Percentiles rank a stretch among this genome's conserved stretches.
These are phyloP conservation scores for Notolepis coatsorum DNA, from an alignment of 2,797 vertebrate genomes.

Conservation along the genomic window DNA sequence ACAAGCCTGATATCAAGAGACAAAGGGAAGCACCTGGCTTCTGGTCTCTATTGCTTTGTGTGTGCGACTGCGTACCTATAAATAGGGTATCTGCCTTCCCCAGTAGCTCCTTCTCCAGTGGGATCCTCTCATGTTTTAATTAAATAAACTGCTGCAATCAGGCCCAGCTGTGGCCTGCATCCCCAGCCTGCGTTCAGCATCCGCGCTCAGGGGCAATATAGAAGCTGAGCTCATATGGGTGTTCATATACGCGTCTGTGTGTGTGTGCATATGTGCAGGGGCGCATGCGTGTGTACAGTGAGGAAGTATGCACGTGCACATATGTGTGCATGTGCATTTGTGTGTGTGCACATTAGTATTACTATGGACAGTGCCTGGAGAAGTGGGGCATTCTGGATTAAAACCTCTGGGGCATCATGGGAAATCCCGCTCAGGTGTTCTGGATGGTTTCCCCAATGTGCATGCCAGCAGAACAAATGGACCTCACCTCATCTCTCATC, in stretches of 20 bases:
- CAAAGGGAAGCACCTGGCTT: conserved; percentile 65
- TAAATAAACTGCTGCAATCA: conserved; percentile 77
- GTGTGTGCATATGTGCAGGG: conserved; percentile 1
- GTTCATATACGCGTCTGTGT: conserved; percentile 6
- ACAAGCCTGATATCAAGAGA: conserved; percentile 46
- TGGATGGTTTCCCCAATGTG: conserved; percentile 62
- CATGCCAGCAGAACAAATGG: conserved; percentile 54
- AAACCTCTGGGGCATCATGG: conserved; percentile 62
- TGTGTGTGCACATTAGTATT: not conserved
- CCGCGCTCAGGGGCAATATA: conserved; percentile 55
- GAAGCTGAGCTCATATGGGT: conserved; percentile 28
- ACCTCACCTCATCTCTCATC: conserved; percentile 36
- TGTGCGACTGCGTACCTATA: conserved; percentile 65
- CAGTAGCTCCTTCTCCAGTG: conserved; percentile 58
- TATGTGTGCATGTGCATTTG: not conserved
- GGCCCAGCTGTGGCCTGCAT: conserved; percentile 76
- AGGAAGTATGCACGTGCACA: not conserved
- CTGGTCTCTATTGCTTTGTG: conserved; percentile 51
- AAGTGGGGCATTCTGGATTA: conserved; percentile 61
- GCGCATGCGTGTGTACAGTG: not conserved
- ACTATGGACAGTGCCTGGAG: conserved; percentile 31
- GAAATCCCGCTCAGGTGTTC: conserved; percentile 69
- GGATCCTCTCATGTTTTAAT: conserved; percentile 82
- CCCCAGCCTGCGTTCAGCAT: conserved; percentile 63
- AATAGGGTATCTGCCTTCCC: conserved; percentile 73